Evolutionary conservation across 2,113 vertebrate genomes (phyloP), one percentile per base, ranked within the genome.

Genomic region (Mungos mungo): DNA sequence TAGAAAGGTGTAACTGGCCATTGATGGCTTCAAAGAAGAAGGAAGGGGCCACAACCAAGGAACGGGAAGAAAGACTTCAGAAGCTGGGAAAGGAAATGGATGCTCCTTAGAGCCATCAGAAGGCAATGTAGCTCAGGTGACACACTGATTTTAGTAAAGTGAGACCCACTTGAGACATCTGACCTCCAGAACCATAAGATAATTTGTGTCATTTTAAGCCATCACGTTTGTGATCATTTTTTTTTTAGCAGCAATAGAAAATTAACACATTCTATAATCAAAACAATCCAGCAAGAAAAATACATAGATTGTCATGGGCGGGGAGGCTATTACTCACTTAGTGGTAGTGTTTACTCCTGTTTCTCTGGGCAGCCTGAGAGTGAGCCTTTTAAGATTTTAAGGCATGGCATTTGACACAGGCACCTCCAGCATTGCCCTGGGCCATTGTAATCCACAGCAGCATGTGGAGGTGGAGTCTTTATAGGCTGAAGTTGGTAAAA

Each of bases 171-270:
- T 38, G 7, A 90, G 57, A 57, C 21, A 68, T 90, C 50, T 35
- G 31, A n/a, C 57, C 25, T 50, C 31, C 16, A 52, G 13, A 63
- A 72, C 10, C 16, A 1, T 41, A 71, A 79, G 29, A 69, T 76
- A 85, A 29, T 68, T n/a, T 94, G 47, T 47, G 29, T 77, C 54
- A 41, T 60, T 88, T 88, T 45, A 85, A 92, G 23, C 18, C 18
- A 88, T 23, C 9, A 66, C 65, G 5, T 83, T n/a, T 93, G 45
- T 83, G 47, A 77, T 38, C 54, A 65, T 65, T 89, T 57, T 89
- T 89, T 89, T 57, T 87, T 72, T 15, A 90, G 63, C 21, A 92
- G 21, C 80, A 69, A 74, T 23, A 79, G 35, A 84, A 95, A 95
- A 79, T 6, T 16, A 84, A 86, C 25, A n/a, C 16, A 50, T 11